Evolutionary conservation across 2,113 vertebrate genomes (phyloP), one percentile per base, ranked within the genome.

Genomic region (Nibea coibor): DNA sequence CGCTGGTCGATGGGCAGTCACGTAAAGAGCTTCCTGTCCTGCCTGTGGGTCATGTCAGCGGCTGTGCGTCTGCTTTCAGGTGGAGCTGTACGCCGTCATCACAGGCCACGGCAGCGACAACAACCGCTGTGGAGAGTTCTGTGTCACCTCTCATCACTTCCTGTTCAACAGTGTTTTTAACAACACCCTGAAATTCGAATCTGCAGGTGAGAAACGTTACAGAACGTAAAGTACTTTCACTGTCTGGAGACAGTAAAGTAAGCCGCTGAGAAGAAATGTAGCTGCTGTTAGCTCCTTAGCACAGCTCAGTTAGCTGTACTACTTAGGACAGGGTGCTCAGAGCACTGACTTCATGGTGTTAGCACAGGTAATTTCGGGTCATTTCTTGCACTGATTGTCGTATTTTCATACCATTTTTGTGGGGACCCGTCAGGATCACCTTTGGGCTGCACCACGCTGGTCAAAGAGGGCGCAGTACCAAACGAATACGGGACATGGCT

Each of bases 401-500:
- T 51, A 3, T 61, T 74, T 28, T 16, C 4, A 1, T 19, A 2
- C 63, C 2, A 57, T 39, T 72, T 50, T 57, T 42, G 42, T 62
- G 6, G 16, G 14, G 22, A n/a, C 11, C 24, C 43, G 4, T 59
- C 48, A 96, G 95, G 95, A 20, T 72, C 92, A 0, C 73, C 92
- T 16, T 85, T 96, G 82, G 95, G 95, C 67, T 96, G 95, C 47
- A 77, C 95, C 6, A 12, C 75, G 69, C 78, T 64, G 28, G 94
- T 95, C 4, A 80, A 59, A 14, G 91, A 94, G 4, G 95, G 95
- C 0, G 95, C 93, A 0, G 94, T 96, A 3, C 95, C 95, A 0
- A 96, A 96, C 22, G 94, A 96, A 56, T 82, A 94, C 43, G 95
- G 95, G 14, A 96, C 95, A 0, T 96, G 95, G 95, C 87, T 96